Percentiles rank a stretch among this genome's conserved stretches.
phyloP scores from a whole-genome alignment of 2,888 invertebrate genomes.

The Tethea ocularis region DNA sequence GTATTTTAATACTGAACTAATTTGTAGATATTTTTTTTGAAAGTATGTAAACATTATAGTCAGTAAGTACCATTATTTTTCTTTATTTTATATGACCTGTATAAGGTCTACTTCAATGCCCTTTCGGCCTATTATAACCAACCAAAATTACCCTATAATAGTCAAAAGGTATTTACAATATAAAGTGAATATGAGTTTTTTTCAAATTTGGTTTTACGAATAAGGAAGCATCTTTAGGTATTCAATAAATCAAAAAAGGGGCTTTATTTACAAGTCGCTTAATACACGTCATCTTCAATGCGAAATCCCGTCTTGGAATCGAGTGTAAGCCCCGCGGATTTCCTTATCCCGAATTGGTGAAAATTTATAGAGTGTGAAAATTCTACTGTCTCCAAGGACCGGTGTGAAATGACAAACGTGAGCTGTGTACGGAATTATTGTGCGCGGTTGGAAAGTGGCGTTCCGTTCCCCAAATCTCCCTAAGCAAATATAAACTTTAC shows the following conservation, averaged over 20 bases:
- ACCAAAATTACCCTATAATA: no score
- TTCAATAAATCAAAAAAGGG: slow-evolving; percentile 13
- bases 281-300: slow-evolving; percentile 11
- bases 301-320: slow-evolving; percentile 37
- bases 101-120: no score
- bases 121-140: no score
- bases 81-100: no score
- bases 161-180: no score
- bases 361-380: slow-evolving; percentile 78
- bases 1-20: no score
- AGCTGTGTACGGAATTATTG: slow-evolving; percentile 41
- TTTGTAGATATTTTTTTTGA: no score
- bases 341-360: slow-evolving; percentile 57
- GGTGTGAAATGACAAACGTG: slow-evolving; percentile 73
- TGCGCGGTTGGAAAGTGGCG: not conserved
- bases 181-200: no score
- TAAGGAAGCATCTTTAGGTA: no score
- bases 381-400: slow-evolving; percentile 61
- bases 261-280: slow-evolving; percentile 9
- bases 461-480: slow-evolving; percentile 9
- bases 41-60: no score
- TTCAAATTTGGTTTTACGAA: no score
- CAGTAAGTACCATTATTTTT: no score
- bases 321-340: slow-evolving; percentile 53
- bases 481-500: slow-evolving; percentile 23